Conservation (phyloP, 2,888 invertebrate genomes). For the Diachrysia chrysitis region DNA sequence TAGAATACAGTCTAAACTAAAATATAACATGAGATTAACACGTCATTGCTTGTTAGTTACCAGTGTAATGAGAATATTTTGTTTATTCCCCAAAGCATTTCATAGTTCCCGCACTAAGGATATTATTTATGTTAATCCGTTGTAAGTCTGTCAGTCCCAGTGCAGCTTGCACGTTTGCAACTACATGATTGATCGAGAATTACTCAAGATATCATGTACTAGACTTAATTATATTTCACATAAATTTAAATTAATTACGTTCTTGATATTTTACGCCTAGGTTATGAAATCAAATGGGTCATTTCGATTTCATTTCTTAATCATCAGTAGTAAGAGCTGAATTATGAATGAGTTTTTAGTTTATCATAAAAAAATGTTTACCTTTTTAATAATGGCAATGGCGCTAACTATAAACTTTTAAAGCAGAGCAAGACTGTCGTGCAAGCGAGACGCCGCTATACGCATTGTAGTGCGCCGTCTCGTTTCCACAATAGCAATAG, state of each 20-base stretch:
- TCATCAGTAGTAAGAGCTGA: neutral
- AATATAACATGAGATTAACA: neutral
- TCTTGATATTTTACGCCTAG: neutral
- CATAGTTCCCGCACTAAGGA: conserved; percentile 11
- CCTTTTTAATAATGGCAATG: too few species aligned
- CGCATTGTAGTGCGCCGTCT: too few species aligned
- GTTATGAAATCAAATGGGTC: neutral
- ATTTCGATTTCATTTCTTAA: neutral
- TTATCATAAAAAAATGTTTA: too few species aligned
- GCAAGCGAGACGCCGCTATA: too few species aligned
- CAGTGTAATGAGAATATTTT: conserved; percentile 9
- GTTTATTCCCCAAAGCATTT: conserved; percentile 9
- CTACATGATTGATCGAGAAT: conserved; percentile 40
- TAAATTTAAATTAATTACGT: neutral
- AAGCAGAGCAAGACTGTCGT: too few species aligned
- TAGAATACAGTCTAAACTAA: neutral
- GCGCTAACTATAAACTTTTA: too few species aligned
- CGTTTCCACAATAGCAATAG: too few species aligned
- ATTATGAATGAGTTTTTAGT: too few species aligned
- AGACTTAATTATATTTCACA: conserved; percentile 16
- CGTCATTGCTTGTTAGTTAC: conserved; percentile 1
- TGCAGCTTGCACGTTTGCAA: conserved; percentile 12
- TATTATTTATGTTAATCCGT: conserved; percentile 42
- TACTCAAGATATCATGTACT: conserved; percentile 19
- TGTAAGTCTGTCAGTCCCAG: conserved; percentile 23